phyloP scores from a whole-genome alignment of 2,888 invertebrate species.

The Hirtodrosophila cameraria region DNA sequence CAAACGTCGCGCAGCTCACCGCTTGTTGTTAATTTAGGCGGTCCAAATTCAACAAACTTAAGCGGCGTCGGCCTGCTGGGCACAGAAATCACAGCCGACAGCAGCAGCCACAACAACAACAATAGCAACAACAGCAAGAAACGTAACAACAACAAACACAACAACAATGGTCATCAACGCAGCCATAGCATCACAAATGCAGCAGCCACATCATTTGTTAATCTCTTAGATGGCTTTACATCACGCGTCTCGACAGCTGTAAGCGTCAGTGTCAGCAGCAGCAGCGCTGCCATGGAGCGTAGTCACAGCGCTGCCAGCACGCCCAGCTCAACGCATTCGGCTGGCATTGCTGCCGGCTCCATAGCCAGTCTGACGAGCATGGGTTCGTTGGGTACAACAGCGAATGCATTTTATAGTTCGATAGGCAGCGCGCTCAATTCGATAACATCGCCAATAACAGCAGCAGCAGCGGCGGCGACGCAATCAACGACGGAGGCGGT shows the following conservation, averaged over 20 bases:
- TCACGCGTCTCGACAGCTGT: conserved; percentile 82
- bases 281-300: conserved; percentile 49
- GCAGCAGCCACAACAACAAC: background rate
- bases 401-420: conserved; percentile 82
- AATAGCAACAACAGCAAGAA: conserved; percentile 20
- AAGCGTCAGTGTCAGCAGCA: conserved; percentile 66
- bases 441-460: conserved; percentile 80
- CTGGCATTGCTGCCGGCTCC: conserved; percentile 63
- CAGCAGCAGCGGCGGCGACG: conserved; percentile 81
- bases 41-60: conserved; percentile 58
- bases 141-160: conserved; percentile 46
- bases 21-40: conserved; percentile 54
- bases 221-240: conserved; percentile 81
- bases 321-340: conserved; percentile 74
- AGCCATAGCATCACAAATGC: conserved; percentile 77
- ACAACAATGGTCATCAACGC: conserved; percentile 63
- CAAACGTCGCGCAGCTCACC: conserved; percentile 60
- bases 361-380: conserved; percentile 80
- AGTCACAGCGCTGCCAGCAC: conserved; percentile 79
- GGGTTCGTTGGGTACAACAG: conserved; percentile 78
- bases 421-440: conserved; percentile 81
- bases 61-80: conserved; percentile 10
- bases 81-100: conserved; percentile 33
- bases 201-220: conserved; percentile 78
- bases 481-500: conserved; percentile 80